phyloP scores from a whole-genome alignment of 2,113 vertebrate species.

The Sinocyclocheilus maitianheensis region DNA sequence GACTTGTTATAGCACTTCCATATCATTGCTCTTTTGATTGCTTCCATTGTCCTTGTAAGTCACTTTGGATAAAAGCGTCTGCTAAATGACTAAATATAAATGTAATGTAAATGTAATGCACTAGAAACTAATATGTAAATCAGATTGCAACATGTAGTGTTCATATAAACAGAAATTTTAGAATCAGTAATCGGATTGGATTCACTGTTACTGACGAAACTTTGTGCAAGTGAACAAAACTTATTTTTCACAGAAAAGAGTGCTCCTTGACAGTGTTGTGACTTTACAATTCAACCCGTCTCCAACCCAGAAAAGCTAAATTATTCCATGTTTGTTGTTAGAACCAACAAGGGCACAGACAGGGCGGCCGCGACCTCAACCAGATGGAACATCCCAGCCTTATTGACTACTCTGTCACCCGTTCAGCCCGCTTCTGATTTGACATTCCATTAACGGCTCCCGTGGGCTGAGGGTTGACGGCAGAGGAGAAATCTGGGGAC shows the following conservation, averaged over 20 bases:
- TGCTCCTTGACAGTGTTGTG: background rate
- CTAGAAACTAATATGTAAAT: background rate
- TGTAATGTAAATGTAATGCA: too few relatives aligned
- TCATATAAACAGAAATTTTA: background rate
- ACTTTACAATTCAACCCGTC: conserved; percentile 47
- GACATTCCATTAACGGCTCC: conserved; percentile 68
- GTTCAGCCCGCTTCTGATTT: conserved; percentile 64
- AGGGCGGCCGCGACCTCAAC: conserved; percentile 60
- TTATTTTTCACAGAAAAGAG: background rate
- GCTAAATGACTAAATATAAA: too few relatives aligned
- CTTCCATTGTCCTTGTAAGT: too few relatives aligned
- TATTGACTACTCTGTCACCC: conserved; percentile 70
- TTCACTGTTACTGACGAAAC: background rate
- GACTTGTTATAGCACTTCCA: too few relatives aligned
- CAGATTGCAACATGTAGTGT: background rate
- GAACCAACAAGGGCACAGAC: conserved; percentile 62
- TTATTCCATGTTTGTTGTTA: conserved; percentile 65
- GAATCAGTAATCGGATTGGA: background rate
- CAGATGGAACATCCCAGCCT: conserved; percentile 62
- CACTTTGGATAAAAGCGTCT: too few relatives aligned
- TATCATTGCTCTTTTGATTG: too few relatives aligned
- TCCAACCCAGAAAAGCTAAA: conserved; percentile 59
- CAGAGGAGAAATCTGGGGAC: conserved; percentile 41
- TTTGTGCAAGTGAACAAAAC: background rate
- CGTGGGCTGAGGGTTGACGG: conserved; percentile 60